Evolutionary conservation across 2,797 vertebrate genomes (phyloP).

Genomic region (Iguana delicatissima): DNA sequence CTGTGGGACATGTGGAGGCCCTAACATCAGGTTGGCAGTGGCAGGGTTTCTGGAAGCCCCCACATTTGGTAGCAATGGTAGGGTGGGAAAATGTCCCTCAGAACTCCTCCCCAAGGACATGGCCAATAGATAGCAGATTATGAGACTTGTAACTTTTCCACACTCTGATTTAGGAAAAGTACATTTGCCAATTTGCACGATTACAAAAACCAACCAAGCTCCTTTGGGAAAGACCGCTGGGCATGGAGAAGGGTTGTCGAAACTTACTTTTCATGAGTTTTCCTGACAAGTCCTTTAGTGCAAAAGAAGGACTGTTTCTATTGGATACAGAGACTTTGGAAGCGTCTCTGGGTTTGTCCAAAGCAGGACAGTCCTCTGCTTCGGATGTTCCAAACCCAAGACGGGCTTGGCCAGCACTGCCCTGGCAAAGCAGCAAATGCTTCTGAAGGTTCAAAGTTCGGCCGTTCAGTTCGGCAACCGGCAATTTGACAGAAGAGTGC

Average conservation of each 20-base stretch:
- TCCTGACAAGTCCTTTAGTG: conserved; percentile 89
- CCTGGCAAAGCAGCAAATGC: conserved; percentile 73
- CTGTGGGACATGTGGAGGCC: too few species aligned
- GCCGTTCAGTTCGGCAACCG: conserved; percentile 60
- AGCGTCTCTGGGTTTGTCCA: conserved; percentile 79
- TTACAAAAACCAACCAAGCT: neutral
- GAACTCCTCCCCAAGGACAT: too few species aligned
- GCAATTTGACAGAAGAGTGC: conserved; percentile 57
- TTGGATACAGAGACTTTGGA: conserved; percentile 85
- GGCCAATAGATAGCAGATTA: neutral
- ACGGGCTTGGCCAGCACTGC: conserved; percentile 57
- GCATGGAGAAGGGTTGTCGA: neutral
- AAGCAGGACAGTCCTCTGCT: conserved; percentile 63
- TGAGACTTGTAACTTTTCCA: neutral
- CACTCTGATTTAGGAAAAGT: neutral
- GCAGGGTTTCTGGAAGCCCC: too few species aligned
- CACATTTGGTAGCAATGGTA: too few species aligned
- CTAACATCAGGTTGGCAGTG: too few species aligned
- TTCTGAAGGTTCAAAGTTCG: conserved; percentile 74
- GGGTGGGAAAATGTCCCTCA: too few species aligned
- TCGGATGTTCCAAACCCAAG: conserved; percentile 59
- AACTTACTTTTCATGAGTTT: conserved; percentile 98
- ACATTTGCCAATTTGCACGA: neutral
- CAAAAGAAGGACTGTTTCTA: conserved; percentile 85
- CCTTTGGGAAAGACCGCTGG: neutral